These are phyloP conservation scores for Julus scanicus DNA, from an alignment of 2,888 invertebrate species.

Conservation along the genomic window DNA sequence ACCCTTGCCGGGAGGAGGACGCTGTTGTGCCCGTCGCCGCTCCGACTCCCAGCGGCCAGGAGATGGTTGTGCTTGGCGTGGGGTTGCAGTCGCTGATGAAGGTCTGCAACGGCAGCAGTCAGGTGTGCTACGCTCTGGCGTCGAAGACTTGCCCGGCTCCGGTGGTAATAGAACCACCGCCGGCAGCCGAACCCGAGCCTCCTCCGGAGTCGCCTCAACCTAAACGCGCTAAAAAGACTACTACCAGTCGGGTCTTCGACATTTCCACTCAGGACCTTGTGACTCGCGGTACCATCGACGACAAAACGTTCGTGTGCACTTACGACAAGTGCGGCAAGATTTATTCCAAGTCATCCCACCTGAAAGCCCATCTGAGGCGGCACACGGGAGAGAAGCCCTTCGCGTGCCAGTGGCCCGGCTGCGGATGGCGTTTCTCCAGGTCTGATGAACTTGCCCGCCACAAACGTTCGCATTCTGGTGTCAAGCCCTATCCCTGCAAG, in stretches of 20 bases:
- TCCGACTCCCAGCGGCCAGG: not conserved
- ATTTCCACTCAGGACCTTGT: not conserved
- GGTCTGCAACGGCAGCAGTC: not conserved
- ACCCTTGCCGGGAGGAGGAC: not conserved
- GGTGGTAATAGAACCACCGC: not conserved
- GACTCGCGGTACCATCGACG: constrained; percentile 60
- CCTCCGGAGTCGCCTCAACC: not conserved
- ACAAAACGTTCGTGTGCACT: constrained; percentile 76
- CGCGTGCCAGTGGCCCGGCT: constrained; percentile 74
- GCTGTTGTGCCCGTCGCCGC: not conserved
- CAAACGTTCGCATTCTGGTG: constrained; percentile 92
- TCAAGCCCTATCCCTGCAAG: constrained; percentile 91
- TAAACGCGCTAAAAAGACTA: not conserved
- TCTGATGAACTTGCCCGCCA: constrained; percentile 95
- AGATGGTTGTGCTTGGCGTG: constrained; percentile 54
- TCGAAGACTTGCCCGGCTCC: not conserved
- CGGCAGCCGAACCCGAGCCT: not conserved
- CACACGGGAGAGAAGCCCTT: constrained; percentile 78
- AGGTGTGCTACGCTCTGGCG: not conserved
- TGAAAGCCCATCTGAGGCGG: constrained; percentile 86
- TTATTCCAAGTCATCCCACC: constrained; percentile 89
- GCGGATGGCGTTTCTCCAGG: constrained; percentile 92
- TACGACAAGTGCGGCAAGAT: constrained; percentile 80
- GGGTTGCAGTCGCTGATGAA: constrained; percentile 55
- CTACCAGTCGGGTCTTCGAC: not conserved